Conservation (phyloP, 2,888 invertebrate genomes). For the Synergus japonicus region DNA sequence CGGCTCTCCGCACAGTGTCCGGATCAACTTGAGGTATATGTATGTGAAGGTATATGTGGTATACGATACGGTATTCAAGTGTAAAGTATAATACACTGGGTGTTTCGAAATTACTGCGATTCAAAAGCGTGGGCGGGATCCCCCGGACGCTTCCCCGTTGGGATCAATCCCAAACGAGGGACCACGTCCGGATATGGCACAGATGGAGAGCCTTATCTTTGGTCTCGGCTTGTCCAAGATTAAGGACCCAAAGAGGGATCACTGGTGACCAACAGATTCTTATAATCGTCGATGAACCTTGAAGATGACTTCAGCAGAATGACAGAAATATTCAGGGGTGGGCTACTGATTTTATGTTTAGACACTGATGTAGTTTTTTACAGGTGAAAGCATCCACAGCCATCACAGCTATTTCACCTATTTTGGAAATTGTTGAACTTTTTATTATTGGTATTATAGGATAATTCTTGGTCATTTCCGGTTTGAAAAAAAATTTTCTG, state of each 20-base stretch:
- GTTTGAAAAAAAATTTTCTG: no score
- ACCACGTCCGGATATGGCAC: conserved; percentile 17
- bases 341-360: not conserved
- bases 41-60: not conserved
- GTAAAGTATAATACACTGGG: conserved; percentile 4
- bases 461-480: no score
- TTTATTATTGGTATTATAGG: no score
- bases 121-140: conserved; percentile 2
- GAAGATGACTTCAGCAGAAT: not conserved
- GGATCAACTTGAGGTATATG: not conserved
- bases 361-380: no score
- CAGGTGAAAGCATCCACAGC: no score
- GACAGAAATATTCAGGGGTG: not conserved
- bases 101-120: not conserved
- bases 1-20: conserved; percentile 39
- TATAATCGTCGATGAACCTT: not conserved
- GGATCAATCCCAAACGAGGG: conserved; percentile 11
- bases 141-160: conserved; percentile 14
- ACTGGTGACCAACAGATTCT: not conserved
- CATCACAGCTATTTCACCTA: no score
- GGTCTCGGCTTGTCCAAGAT: not conserved
- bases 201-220: conserved; percentile 18
- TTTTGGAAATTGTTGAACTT: no score
- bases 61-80: conserved; percentile 9
- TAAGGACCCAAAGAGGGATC: conserved; percentile 6